phyloP scores from a whole-genome alignment of 1,140 invertebrate genomes.

The Cataglyphis hispanica region DNA sequence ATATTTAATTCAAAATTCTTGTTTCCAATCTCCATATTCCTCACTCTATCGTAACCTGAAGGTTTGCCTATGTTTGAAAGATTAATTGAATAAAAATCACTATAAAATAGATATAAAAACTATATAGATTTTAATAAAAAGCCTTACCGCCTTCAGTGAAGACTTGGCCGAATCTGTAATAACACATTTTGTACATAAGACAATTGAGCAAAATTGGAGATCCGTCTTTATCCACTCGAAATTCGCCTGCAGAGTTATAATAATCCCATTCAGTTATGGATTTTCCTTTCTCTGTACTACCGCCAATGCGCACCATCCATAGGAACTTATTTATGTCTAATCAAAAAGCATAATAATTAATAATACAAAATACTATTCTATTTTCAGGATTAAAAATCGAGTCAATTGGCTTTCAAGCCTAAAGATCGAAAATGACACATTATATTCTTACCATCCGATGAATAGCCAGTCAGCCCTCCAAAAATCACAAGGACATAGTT shows the following conservation, averaged over 20 bases:
- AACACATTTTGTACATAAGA: constrained; percentile 99
- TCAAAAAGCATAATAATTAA: constrained; percentile 65
- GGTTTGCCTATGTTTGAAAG: constrained; percentile 90
- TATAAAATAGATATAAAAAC: background rate
- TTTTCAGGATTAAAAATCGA: background rate
- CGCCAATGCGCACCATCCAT: constrained; percentile 99
- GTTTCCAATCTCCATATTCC: constrained; percentile 97
- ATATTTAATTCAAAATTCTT: constrained; percentile 98
- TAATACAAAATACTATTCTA: background rate
- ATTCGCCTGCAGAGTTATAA: constrained; percentile 97
- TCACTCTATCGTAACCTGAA: constrained; percentile 95
- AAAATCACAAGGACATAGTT: constrained; percentile 99
- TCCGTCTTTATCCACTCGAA: constrained; percentile 96
- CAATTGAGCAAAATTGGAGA: constrained; percentile 95
- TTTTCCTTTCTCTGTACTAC: constrained; percentile 96
- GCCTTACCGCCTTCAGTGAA: constrained; percentile 96
- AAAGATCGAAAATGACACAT: constrained; percentile 4
- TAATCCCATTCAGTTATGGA: constrained; percentile 99
- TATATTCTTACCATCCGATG: constrained; percentile 94
- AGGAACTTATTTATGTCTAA: constrained; percentile 99
- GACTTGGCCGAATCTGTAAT: constrained; percentile 96
- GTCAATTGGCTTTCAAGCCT: background rate
- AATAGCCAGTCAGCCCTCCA: constrained; percentile 99
- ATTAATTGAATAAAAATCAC: constrained; percentile 5
- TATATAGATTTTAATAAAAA: constrained; percentile 17